Evolutionary conservation across 2,113 vertebrate species (phyloP), one percentile per base, ranked within the genome.

Genomic region (Nipponia nippon): DNA sequence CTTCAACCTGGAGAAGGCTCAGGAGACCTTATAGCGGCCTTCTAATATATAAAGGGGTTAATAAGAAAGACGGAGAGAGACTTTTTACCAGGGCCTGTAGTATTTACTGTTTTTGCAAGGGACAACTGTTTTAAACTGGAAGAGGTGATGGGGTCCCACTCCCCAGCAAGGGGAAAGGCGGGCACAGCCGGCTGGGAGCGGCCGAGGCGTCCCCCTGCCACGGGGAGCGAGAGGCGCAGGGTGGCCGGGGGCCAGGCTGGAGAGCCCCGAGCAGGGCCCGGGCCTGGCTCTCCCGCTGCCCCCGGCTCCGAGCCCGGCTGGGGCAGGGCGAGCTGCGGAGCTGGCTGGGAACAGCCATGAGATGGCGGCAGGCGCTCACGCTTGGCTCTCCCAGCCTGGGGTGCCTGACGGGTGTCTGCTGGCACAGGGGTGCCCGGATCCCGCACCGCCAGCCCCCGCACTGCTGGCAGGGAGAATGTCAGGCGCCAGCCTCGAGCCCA

Each of bases 361-460:
- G 96, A 34, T 95, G 96, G 96, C 96, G 65, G 61, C 91, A 97
- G 84, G 89, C 2, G 23, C 87, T 91, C 84, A 73, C 9, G 7
- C 69, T 94, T 95, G 77, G 30, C 36, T 23, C 17, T n/a, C 81
- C 36, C 47, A 42, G 61, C 22, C 29, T 5, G 9, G 8, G 52
- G 17, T 23, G 29, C 25, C 22, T 65, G 27, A 7, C 9, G 3
- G 9, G 10, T 30, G 49, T 30, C 38, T 52, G 36, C 53, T 14
- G 27, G 16, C 67, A 32, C 13, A 3, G 34, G 15, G 7, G 2
- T 27, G 17, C 13, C n/a, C 7, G 0, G 2, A 47, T 59, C n/a
- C 78, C 26, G n/a, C 53, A 21, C 10, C 3, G 3, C 13, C 50
- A 36, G 34, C 7, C 29, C 25, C 17, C 1, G 40, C 16, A 18